A percentile compares a stretch with the other conserved stretches of the same genome.
phyloP scores from a whole-genome alignment of 2,888 invertebrate genomes.

The Limenitis camilla region DNA sequence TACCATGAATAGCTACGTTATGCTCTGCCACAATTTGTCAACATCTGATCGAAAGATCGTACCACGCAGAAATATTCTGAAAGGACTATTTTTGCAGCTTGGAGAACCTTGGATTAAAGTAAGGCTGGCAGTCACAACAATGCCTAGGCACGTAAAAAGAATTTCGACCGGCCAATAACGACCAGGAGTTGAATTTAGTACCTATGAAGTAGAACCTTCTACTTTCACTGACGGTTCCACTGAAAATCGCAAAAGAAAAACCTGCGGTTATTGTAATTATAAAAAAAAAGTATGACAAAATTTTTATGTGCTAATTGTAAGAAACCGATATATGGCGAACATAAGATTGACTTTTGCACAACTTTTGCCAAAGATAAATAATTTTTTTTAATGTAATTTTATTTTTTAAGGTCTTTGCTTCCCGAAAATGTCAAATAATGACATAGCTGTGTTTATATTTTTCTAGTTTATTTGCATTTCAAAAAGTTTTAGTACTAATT shows the following conservation, averaged over 20 bases:
- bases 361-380: slow-evolving; percentile 3
- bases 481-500: too few species aligned
- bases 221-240: too few species aligned
- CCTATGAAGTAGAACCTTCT: background rate
- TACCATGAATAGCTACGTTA: background rate
- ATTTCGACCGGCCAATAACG: too few species aligned
- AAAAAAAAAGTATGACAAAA: background rate
- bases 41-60: too few species aligned
- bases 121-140: background rate
- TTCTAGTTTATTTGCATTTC: too few species aligned
- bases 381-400: background rate
- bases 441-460: too few species aligned
- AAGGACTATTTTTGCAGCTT: background rate
- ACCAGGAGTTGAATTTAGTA: background rate
- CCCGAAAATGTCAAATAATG: background rate
- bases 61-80: background rate
- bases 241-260: too few species aligned
- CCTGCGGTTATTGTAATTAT: too few species aligned
- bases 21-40: background rate
- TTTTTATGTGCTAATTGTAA: background rate
- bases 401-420: background rate
- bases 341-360: slow-evolving; percentile 9
- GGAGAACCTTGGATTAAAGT: background rate
- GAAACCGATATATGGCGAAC: too few species aligned
- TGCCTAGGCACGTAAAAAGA: background rate